phyloP scores from a whole-genome alignment of 2,113 vertebrate species.

The Callithrix jacchus region DNA sequence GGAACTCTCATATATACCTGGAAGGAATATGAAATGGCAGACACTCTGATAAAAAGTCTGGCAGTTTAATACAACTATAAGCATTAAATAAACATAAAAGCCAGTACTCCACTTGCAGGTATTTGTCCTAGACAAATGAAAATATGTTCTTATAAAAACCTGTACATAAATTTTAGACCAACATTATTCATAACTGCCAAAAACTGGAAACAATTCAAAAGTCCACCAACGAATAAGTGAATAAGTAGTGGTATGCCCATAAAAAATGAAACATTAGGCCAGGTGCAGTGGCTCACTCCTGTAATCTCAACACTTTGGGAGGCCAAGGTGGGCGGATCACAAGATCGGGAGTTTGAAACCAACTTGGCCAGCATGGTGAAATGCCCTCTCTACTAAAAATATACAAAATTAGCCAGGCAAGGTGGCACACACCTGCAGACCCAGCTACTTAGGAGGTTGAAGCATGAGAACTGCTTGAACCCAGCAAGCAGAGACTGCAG shows the following conservation, averaged over 20 bases:
- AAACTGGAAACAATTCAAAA: conserved; percentile 17
- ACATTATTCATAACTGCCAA: background rate
- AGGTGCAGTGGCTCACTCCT: background rate
- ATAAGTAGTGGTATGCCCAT: background rate
- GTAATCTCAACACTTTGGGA: background rate
- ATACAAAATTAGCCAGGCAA: background rate
- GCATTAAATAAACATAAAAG: conserved; percentile 16
- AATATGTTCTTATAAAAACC: conserved; percentile 23
- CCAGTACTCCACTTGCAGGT: background rate
- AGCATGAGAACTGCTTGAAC: background rate
- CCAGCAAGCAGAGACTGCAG: background rate
- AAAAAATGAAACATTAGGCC: background rate
- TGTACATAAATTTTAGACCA: background rate
- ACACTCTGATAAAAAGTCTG: background rate
- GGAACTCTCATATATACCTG: background rate
- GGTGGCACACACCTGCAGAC: background rate
- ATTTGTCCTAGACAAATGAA: conserved; percentile 12
- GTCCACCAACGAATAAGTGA: background rate
- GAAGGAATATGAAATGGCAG: background rate
- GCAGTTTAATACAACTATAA: background rate
- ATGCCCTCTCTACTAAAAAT: background rate
- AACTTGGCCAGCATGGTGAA: no score
- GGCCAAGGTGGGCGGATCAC: background rate
- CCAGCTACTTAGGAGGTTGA: background rate
- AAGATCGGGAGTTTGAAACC: background rate